Base-by-base conservation (phyloP, 2,888 invertebrate genomes). In the Meandrusa payeni region DNA sequence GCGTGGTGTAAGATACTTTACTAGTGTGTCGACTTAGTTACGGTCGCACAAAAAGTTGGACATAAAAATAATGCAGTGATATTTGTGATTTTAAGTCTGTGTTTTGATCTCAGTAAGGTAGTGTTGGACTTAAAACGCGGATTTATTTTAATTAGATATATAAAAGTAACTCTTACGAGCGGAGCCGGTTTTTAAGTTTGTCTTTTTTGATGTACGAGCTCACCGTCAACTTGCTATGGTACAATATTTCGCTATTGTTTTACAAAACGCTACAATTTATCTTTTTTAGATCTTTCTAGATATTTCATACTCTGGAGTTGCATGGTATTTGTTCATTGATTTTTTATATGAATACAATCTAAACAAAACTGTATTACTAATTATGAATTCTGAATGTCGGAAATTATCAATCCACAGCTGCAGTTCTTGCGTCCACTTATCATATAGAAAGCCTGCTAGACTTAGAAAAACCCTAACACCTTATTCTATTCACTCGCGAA, bases 1-100 rank as follows among this genome's bases (percentile, higher is more conserved):
- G 61, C 52, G 46, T 57, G 64, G 69, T 61, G 57, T 47, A 45
- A 47, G 37, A 28, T 31, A 27, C 41, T 23, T 36, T 43, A 44
- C 37, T 12, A 43, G 43, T 46, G 48, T 44, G 32, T 23, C 32
- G 53, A 51, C 36, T 47, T 46, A 47, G 32, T 42, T 34, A 37
- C 41, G 51, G 45, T 10, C 39, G 43, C 45, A 48, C 33, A 31
- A 56, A 54, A 54, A 48, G 41, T 51, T 55, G 27, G 46, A 46
- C 50, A 48, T 37, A 65, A 34, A n/a, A 64, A 70, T 61, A 69
- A 75, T 77, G 71, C 59, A 70, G 76, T 79, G 76, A 68, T 64
- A 52, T 59, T 63, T 60, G 76, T 77, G 72, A 64, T 68, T 58
- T 27, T 46, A 63, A 64, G 55, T 69, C 64, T 61, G 64, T 73